These are phyloP conservation scores for Apeltes quadracus DNA, from an alignment of 2,113 vertebrate genomes.

Conservation along the genomic window DNA sequence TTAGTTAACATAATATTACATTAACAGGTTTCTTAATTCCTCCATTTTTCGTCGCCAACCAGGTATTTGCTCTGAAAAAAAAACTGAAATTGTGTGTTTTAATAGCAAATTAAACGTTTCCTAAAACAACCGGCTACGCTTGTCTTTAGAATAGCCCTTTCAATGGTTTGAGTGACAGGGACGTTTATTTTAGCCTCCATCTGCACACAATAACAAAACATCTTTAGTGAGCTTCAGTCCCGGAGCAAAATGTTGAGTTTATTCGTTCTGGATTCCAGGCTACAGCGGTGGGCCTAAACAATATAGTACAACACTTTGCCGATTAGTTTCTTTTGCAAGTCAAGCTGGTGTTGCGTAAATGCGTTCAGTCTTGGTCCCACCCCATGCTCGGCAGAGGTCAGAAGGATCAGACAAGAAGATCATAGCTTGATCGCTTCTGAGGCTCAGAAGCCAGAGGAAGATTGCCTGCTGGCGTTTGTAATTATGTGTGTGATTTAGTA, in stretches of 20 bases:
- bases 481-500: not conserved
- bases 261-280: slow-evolving; percentile 19
- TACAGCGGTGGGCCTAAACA: slow-evolving; percentile 10
- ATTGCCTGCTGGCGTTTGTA: slow-evolving; percentile 9
- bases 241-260: slow-evolving; percentile 7
- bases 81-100: not conserved
- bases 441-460: slow-evolving; percentile 12
- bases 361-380: slow-evolving; percentile 22
- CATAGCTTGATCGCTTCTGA: slow-evolving; percentile 30
- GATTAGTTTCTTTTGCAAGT: slow-evolving; percentile 48
- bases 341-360: slow-evolving; percentile 52
- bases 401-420: slow-evolving; percentile 51
- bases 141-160: slow-evolving; percentile 16
- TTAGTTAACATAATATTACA: too few relatives aligned
- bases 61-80: not conserved
- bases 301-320: slow-evolving; percentile 1
- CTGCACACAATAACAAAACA: slow-evolving; percentile 22
- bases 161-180: slow-evolving; percentile 11
- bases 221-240: slow-evolving; percentile 27
- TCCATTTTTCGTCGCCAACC: not conserved
- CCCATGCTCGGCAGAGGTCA: slow-evolving; percentile 31
- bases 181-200: slow-evolving; percentile 19
- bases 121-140: not conserved
- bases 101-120: not conserved
- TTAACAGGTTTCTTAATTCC: not conserved